phyloP scores from a whole-genome alignment of 1,140 invertebrate species.

The Dinoponera quadriceps region DNA sequence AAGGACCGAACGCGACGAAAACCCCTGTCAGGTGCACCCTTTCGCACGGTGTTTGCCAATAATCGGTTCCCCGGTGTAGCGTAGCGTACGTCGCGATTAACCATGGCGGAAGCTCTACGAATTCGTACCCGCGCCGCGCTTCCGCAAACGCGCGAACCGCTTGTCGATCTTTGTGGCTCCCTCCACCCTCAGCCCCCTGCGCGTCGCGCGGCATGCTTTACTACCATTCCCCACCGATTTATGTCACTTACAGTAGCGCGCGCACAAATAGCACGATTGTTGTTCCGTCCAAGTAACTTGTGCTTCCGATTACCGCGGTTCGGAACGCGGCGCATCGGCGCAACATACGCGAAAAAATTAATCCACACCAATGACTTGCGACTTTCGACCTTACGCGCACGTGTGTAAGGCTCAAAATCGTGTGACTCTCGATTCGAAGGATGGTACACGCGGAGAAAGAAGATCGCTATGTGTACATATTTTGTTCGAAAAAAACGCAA shows the following conservation, averaged over 20 bases:
- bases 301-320: neutral
- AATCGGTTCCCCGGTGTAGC: slow-evolving; percentile 75
- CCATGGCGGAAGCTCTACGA: slow-evolving; percentile 38
- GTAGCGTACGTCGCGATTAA: slow-evolving; percentile 58
- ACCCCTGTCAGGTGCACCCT: slow-evolving; percentile 80
- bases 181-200: slow-evolving; percentile 8
- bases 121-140: slow-evolving; percentile 10
- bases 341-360: neutral
- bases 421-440: no score
- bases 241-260: neutral
- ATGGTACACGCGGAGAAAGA: no score
- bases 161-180: slow-evolving; percentile 49
- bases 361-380: neutral
- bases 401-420: no score
- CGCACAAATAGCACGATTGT: slow-evolving; percentile 3
- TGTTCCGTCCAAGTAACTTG: neutral
- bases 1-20: slow-evolving; percentile 72
- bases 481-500: no score
- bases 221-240: neutral
- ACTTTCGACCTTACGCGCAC: no score
- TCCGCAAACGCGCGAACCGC: slow-evolving; percentile 50
- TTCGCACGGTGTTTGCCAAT: slow-evolving; percentile 82
- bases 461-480: no score
- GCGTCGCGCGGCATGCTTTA: neutral
- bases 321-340: neutral